Evolutionary conservation across 2,113 vertebrate genomes (phyloP), one percentile per base, ranked within the genome.

Genomic region (Ailuropoda melanoleuca): DNA sequence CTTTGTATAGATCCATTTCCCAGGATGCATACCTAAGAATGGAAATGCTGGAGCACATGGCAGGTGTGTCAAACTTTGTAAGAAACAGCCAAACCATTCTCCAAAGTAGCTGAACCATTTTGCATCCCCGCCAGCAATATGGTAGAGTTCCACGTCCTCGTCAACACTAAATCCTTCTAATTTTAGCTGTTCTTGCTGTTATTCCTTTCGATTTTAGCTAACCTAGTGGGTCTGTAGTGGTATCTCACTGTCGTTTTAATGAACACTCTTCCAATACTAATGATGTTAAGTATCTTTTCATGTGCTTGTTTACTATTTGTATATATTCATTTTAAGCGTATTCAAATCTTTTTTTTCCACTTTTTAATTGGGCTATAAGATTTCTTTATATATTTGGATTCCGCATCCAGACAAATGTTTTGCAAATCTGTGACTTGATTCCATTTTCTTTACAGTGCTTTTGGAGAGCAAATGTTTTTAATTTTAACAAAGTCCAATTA

Each of bases 401-500:
- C 53, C 4, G 62, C 89, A 46, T 62, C 18, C 34, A 92, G 56
- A 39, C 53, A 62, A 3, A 70, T 26, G 60, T 34, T 85, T 56
- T 62, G 72, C 37, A 55, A 92, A 86, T 64, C 15, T 86, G 8
- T 60, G 37, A 82, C 18, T 92, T 48, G 64, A 83, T 15, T 85
- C 72, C 10, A 53, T 93, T 78, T 95, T 48, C 21, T 83, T 87
- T 43, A 56, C 19, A 93, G 9, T 55, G 55, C 78, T 75, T 94
- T 95, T 82, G 39, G n/a, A 89, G 2, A 94, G 6, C 6, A 94
- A 94, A 83, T 93, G 37, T 39, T 91, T 81, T 87, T 50, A 13
- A 66, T 87, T 93, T 97, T 60, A 77, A 81, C 23, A 77, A 93
- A 90, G 26, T 77, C 19, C 14, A 83, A 72, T 68, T 77, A 83